Percentiles rank a stretch among this genome's conserved stretches.
phyloP scores from a whole-genome alignment of 1,140 invertebrate species.

The Adelges cooleyi region DNA sequence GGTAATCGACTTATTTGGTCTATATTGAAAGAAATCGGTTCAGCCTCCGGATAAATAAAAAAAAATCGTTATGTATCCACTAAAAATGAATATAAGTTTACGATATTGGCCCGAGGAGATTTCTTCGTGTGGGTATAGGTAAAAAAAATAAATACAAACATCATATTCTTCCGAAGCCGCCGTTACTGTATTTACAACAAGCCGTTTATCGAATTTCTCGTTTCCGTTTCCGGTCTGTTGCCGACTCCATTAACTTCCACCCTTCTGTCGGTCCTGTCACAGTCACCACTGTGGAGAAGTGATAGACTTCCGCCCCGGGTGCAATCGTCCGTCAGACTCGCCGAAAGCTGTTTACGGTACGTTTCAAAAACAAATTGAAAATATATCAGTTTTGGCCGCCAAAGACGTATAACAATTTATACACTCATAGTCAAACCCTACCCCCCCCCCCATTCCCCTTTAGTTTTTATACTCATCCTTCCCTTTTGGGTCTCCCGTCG shows the following conservation, averaged over 20 bases:
- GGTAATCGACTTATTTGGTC: too few relatives aligned
- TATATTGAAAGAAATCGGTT: too few relatives aligned
- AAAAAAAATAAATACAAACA: too few relatives aligned
- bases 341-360: slow-evolving; percentile 8
- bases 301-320: slow-evolving; percentile 17
- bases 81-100: neutral
- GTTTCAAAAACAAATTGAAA: slow-evolving; percentile 7
- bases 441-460: too few relatives aligned
- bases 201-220: slow-evolving; percentile 22
- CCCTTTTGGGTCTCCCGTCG: too few relatives aligned
- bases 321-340: neutral
- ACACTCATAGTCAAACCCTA: too few relatives aligned
- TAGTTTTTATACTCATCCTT: too few relatives aligned
- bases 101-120: neutral
- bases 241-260: neutral
- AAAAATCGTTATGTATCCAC: neutral
- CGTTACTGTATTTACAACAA: too few relatives aligned
- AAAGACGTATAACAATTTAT: too few relatives aligned
- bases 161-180: too few relatives aligned
- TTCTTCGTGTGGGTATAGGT: neutral
- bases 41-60: too few relatives aligned
- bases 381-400: neutral
- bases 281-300: neutral
- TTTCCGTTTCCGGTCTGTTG: slow-evolving; percentile 24
- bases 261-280: neutral